These are phyloP conservation scores for Ceratina calcarata DNA, from an alignment of 1,140 invertebrate species.

Conservation along the genomic window DNA sequence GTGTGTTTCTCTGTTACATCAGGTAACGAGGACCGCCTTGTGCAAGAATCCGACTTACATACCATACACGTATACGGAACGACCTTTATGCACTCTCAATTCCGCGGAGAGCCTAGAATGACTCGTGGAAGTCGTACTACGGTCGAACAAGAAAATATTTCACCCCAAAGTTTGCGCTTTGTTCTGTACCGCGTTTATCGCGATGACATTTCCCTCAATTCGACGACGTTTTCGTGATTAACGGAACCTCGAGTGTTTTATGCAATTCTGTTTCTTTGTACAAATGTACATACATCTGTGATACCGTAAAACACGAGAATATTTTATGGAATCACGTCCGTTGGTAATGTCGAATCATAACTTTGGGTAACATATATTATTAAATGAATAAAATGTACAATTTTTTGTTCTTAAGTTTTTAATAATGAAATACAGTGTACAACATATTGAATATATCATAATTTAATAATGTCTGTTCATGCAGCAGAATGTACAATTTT, in stretches of 20 bases:
- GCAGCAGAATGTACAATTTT: too few relatives aligned
- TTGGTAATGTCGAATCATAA: neutral
- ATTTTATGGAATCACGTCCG: neutral
- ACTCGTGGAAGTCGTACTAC: constrained; percentile 33
- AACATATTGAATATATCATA: too few relatives aligned
- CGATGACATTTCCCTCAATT: constrained; percentile 22
- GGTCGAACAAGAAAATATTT: constrained; percentile 21
- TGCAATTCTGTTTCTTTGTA: neutral
- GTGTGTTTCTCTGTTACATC: constrained; percentile 47
- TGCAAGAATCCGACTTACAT: constrained; percentile 41
- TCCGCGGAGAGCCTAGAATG: constrained; percentile 39
- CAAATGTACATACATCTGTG: neutral
- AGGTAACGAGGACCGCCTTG: constrained; percentile 33
- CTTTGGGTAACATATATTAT: too few relatives aligned
- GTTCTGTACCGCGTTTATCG: constrained; percentile 26
- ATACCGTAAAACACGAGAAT: neutral
- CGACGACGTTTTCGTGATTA: constrained; percentile 14
- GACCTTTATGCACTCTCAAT: constrained; percentile 47
- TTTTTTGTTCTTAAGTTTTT: too few relatives aligned
- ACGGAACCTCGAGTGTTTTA: neutral
- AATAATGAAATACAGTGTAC: too few relatives aligned
- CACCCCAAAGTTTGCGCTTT: constrained; percentile 6
- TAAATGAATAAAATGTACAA: too few relatives aligned
- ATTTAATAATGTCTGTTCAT: too few relatives aligned
- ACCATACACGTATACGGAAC: constrained; percentile 4